Percentiles rank a stretch among this genome's conserved stretches.
phyloP scores from a whole-genome alignment of 2,888 invertebrate genomes.

The Phorcus lineatus region DNA sequence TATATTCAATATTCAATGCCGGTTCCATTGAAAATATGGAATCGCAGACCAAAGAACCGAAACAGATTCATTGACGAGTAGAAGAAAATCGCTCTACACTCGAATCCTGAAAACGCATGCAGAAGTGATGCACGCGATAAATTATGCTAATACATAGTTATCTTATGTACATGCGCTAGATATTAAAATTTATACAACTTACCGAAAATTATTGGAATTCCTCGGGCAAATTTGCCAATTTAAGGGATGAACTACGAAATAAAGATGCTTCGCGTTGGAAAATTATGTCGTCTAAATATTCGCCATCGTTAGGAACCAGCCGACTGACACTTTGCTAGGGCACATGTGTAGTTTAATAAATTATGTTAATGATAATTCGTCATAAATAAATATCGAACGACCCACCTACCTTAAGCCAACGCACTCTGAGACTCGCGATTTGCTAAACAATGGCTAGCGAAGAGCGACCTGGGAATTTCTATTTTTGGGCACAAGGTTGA shows the following conservation, averaged over 20 bases:
- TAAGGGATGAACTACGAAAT: background rate
- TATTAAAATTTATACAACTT: slow-evolving; percentile 13
- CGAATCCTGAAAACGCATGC: background rate
- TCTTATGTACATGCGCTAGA: slow-evolving; percentile 10
- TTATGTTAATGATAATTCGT: slow-evolving; percentile 63
- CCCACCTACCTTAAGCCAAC: slow-evolving; percentile 39
- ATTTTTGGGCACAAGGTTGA: slow-evolving; percentile 35
- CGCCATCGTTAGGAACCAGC: background rate
- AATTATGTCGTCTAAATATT: slow-evolving; percentile 21
- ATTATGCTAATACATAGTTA: slow-evolving; percentile 34
- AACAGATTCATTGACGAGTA: background rate
- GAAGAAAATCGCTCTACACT: background rate
- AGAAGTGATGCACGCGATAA: slow-evolving; percentile 21
- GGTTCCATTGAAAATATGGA: background rate
- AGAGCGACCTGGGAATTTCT: slow-evolving; percentile 30
- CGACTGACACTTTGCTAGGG: slow-evolving; percentile 31
- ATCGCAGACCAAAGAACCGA: background rate
- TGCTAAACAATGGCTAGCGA: slow-evolving; percentile 34
- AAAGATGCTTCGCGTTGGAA: background rate
- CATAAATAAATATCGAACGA: slow-evolving; percentile 59
- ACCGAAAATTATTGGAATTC: slow-evolving; percentile 30
- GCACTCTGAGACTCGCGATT: slow-evolving; percentile 24
- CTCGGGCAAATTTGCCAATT: slow-evolving; percentile 14
- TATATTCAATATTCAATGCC: background rate
- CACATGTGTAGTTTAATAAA: slow-evolving; percentile 59